Base-by-base conservation (phyloP, 2,888 invertebrate genomes). In the Leucania comma region DNA sequence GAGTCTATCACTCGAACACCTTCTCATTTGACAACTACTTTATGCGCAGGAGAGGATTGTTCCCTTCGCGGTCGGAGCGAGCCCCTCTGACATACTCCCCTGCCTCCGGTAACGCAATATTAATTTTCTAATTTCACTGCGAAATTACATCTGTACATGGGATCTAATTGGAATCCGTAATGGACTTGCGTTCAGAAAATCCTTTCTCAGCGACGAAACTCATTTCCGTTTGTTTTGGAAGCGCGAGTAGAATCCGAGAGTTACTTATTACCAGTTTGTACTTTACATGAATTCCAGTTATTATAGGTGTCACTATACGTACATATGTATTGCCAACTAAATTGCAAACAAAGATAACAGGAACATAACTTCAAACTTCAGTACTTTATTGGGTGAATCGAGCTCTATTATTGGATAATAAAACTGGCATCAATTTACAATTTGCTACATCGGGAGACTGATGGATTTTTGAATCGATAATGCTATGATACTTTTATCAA, bases 101-200 rank as follows among this genome's bases (percentile, higher is more conserved):
- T 50, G 32, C 70, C 80, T 78, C 64, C 70, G 62, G 80, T 77
- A 81, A 79, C 83, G 86, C 86, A 86, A 90, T 89, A 89, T 90
- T 89, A 87, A 89, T 91, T 91, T 91, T 90, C 86, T 90, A 90
- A 92, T 91, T 91, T 88, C 83, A 79, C 85, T 73, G 75, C 82
- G 83, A 88, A 91, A 91, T 92, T 89, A 91, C 88, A 90, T 90
- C 88, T 89, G 90, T 91, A 89, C 89, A 90, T 86, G 83, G 85
- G 82, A 88, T 89, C 87, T 89, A 91, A 91, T 90, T 90, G 88
- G 84, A 90, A 90, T 90, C 87, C 87, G 88, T 90, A 90, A 91
- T 88, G 80, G 87, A 84, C 87, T 88, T 88, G 88, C 86, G 88
- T 88, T 88, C 83, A 81, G 78, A 87, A 89, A 89, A 88, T 89